Evolutionary conservation across 2,888 invertebrate genomes (phyloP), one percentile per base, ranked within the genome.

Genomic region (Eupithecia pulchellata): DNA sequence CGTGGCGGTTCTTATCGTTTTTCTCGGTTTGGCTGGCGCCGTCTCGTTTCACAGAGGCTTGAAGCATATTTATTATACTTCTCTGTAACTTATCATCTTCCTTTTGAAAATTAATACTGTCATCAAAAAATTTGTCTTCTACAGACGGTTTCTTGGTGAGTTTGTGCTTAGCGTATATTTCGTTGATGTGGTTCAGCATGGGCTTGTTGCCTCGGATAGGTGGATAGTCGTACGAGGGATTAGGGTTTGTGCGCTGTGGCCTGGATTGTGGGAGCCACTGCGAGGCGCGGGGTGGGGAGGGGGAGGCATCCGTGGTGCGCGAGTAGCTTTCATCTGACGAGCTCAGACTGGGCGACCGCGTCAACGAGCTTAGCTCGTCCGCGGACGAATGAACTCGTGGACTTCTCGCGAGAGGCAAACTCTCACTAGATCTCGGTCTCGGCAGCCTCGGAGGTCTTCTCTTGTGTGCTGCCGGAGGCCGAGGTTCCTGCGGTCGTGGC

Each of bases 301-400:
- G 95, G 0, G 94, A 94, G 1, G 93, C 97, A 82, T 97, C 97
- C 0, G 97, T 97, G 5, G 97, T 97, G 78, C 97, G 95, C 57
- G 97, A 97, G 84, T 97, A 97, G 88, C 97, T 97, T 89, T 97
- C 97, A 84, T 97, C 97, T 0, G 97, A 97, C 68, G 97, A 97
- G 86, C 97, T 97, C 75, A 97, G 96, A 84, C 97, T 97, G 0
- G 97, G 97, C 9, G 97, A 97, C 80, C 97, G 96, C 66, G 97
- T 97, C 13, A 97, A 92, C 0, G 97, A 97, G 82, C 97, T 97
- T 32, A 97, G 95, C 87, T 97, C 97, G 84, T 97, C 97, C 1
- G 97, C 97, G 3, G 97, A 97, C 8, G 97, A 97, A 84, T 97
- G 96, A 4, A 96, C 96, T 52, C 96, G 90, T 25, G 95, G 96